Evolutionary conservation across 2,888 invertebrate genomes (phyloP).

Genomic region (Drosophila niveifrons): DNA sequence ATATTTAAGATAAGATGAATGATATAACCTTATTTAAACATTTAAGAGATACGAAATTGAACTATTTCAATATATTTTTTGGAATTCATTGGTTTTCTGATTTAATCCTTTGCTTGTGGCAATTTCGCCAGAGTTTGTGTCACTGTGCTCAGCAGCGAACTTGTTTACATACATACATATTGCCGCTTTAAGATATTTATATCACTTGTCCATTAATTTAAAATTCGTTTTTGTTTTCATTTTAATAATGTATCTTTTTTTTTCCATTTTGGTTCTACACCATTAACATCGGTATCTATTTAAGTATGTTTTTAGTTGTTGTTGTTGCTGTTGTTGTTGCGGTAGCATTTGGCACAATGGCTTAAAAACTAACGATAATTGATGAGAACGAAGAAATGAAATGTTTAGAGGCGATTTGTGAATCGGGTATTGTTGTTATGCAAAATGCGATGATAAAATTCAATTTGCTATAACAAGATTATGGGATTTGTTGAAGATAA

Average conservation of each 20-base stretch:
- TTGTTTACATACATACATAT: slow-evolving; percentile 22
- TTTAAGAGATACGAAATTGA: too few species aligned
- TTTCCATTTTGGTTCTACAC: background rate
- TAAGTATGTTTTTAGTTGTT: background rate
- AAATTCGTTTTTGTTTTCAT: slow-evolving; percentile 21
- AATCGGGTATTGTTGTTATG: slow-evolving; percentile 6
- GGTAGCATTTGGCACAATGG: slow-evolving; percentile 20
- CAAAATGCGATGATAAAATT: background rate
- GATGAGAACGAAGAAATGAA: background rate
- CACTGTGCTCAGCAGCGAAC: slow-evolving; percentile 38
- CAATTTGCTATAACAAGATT: background rate
- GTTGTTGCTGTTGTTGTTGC: background rate
- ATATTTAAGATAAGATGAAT: background rate
- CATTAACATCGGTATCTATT: slow-evolving; percentile 23
- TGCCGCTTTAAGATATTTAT: background rate
- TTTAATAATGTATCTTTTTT: background rate
- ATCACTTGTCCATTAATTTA: slow-evolving; percentile 20
- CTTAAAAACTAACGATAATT: slow-evolving; percentile 1
- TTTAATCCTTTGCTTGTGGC: background rate
- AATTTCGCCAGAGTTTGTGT: background rate
- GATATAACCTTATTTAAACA: too few species aligned
- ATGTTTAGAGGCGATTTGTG: background rate
- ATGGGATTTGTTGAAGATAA: background rate
- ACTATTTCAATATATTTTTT: too few species aligned
- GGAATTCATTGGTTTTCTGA: too few species aligned